Evolutionary conservation across 2,797 vertebrate genomes (phyloP).

Genomic region (Pygocentrus nattereri): DNA sequence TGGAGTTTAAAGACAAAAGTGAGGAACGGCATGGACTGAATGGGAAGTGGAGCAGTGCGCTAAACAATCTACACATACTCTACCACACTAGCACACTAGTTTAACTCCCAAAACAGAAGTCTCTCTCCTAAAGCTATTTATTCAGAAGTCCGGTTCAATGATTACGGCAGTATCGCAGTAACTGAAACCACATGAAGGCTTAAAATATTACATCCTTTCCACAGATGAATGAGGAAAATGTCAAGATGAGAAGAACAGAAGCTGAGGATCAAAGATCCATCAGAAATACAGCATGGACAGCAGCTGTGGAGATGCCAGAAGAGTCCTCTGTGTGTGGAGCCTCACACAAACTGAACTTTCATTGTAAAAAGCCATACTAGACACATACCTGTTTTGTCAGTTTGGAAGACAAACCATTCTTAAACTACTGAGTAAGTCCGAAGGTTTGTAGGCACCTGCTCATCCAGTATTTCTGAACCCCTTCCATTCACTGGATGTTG

Average conservation of each 20-base stretch:
- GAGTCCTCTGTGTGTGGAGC: background rate
- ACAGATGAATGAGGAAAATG: slow-evolving; percentile 3
- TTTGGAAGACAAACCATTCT: background rate
- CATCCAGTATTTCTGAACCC: background rate
- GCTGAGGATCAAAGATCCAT: slow-evolving; percentile 22
- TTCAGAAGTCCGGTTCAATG: background rate
- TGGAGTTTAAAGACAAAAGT: slow-evolving; percentile 24
- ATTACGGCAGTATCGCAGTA: slow-evolving; percentile 5
- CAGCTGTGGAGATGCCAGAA: slow-evolving; percentile 30
- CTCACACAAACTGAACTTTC: background rate
- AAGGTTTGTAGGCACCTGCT: background rate
- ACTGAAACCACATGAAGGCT: background rate
- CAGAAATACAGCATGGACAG: slow-evolving; percentile 14
- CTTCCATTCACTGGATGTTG: background rate
- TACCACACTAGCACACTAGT: background rate
- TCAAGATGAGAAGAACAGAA: slow-evolving; percentile 34
- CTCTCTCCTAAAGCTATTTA: slow-evolving; percentile 12
- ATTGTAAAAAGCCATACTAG: background rate
- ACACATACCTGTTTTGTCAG: background rate
- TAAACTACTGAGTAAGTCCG: background rate
- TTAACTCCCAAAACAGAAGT: background rate
- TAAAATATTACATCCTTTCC: slow-evolving; percentile 16
- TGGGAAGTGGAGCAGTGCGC: background rate
- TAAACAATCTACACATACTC: background rate
- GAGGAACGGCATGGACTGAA: background rate